Conservation (phyloP, 2,113 vertebrate species). For the Gymnogyps californianus region DNA sequence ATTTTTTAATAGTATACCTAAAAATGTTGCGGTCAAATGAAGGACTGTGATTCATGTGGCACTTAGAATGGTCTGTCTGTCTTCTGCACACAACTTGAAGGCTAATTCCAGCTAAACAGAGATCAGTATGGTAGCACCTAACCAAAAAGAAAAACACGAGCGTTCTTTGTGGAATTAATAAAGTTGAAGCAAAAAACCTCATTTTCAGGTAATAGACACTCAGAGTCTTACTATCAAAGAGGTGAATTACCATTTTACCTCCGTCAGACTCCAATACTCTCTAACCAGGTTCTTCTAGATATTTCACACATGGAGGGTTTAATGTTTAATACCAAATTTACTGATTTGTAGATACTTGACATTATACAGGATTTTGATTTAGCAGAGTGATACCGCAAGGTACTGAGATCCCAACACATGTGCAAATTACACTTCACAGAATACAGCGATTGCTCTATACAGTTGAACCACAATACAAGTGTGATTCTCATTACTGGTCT, state of each 20-base stretch:
- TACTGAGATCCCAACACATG: neutral
- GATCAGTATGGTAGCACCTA: neutral
- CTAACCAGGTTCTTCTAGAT: neutral
- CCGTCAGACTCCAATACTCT: neutral
- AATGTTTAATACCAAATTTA: neutral
- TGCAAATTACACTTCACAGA: neutral
- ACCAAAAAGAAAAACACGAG: neutral
- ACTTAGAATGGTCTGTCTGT: neutral
- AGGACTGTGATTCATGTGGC: conserved; percentile 38
- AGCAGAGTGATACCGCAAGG: neutral
- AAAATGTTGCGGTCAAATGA: conserved; percentile 42
- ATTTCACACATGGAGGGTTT: neutral
- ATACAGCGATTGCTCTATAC: neutral
- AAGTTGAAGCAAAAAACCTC: neutral
- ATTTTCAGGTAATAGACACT: neutral
- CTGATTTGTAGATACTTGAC: neutral
- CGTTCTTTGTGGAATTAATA: neutral
- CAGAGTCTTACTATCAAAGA: neutral
- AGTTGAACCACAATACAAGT: neutral
- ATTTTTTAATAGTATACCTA: conserved; percentile 62
- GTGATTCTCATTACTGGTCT: neutral
- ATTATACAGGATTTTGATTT: neutral
- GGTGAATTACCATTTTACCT: neutral
- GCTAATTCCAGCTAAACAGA: neutral
- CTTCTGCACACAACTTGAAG: neutral